A percentile compares a stretch with the other conserved stretches of the same genome.
These are phyloP conservation scores for Orchesella cincta DNA, from an alignment of 1,140 invertebrate genomes.

Conservation along the genomic window DNA sequence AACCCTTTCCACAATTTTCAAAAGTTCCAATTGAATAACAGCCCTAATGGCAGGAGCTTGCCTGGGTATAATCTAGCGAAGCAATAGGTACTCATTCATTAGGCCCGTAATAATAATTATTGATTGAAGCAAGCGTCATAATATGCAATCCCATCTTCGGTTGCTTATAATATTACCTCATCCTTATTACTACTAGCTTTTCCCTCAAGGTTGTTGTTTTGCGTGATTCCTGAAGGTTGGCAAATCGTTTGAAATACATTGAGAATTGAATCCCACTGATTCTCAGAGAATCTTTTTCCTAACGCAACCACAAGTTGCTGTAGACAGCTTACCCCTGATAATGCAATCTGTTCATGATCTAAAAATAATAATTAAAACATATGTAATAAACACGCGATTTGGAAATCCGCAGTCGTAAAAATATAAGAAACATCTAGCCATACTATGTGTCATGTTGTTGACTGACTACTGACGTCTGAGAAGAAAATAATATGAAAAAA, in stretches of 20 bases:
- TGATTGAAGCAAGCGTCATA: too few species aligned
- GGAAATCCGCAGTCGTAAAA: too few species aligned
- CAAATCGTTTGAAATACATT: neutral
- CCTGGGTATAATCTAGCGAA: too few species aligned
- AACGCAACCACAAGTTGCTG: conserved; percentile 2
- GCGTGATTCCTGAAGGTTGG: neutral
- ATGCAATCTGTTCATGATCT: conserved; percentile 26
- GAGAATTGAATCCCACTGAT: conserved; percentile 12
- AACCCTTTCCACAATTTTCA: conserved; percentile 7
- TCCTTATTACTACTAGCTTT: neutral
- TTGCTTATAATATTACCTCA: conserved; percentile 6
- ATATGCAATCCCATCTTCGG: too few species aligned
- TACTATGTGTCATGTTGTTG: too few species aligned
- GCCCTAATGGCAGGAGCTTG: conserved; percentile 1
- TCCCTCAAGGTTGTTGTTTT: neutral
- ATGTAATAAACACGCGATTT: too few species aligned
- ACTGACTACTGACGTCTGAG: too few species aligned
- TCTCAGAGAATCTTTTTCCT: neutral
- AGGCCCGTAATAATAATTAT: too few species aligned
- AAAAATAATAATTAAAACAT: neutral
- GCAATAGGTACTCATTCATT: too few species aligned
- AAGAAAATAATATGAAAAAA: too few species aligned
- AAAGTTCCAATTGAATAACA: neutral
- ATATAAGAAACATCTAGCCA: too few species aligned
- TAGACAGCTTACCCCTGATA: conserved; percentile 19